Evolutionary conservation across 2,797 vertebrate species (phyloP), one percentile per base, ranked within the genome.

Genomic region (Danio jaintianensis): DNA sequence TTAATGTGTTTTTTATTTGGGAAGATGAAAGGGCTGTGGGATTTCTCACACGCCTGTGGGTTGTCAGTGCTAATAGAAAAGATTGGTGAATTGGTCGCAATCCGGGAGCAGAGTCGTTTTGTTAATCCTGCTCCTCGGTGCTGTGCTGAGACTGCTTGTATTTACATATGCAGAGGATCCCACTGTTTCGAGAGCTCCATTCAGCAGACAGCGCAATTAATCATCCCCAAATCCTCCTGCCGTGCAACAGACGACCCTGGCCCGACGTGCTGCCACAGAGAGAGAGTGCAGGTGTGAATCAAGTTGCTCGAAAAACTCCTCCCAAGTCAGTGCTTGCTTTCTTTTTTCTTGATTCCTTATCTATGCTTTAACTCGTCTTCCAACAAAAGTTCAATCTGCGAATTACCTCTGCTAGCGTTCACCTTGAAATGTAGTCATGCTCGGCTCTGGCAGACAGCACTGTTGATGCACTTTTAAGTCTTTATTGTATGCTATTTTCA

Each of bases 131-230:
- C 93, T 89, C 87, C 85, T 92, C 83, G 90, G 91, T 45, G 85
- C 92, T 94, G 93, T 82, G 86, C 92, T 83, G 92, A 95, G 95
- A 92, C 92, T 92, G 94, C 94, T 93, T 93, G 89, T 95, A 94
- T 98, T 96, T 95, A 95, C 96, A 96, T 94, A 94, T 93, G 92
- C 91, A 87, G 91, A 95, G 95, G 91, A 93, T 96, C 98, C 96
- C 48, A 95, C 96, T 92, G 97, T 94, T 96, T 92, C 84, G 86
- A 91, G 93, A 93, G 91, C 94, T 95, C 93, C 0, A 90, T 93
- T 94, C 89, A 87, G 91, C 90, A 94, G 97, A 97, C 97, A 96
- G 93, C 93, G 95, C 95, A 96, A 98, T 99, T 98, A 98, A 97
- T 98, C 97, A 98, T 93, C 89, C 90, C 93, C 93, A 94, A 94